A percentile compares a stretch with the other conserved stretches of the same genome.
phyloP scores from a whole-genome alignment of 2,888 invertebrate genomes.

The Agrochola lota region DNA sequence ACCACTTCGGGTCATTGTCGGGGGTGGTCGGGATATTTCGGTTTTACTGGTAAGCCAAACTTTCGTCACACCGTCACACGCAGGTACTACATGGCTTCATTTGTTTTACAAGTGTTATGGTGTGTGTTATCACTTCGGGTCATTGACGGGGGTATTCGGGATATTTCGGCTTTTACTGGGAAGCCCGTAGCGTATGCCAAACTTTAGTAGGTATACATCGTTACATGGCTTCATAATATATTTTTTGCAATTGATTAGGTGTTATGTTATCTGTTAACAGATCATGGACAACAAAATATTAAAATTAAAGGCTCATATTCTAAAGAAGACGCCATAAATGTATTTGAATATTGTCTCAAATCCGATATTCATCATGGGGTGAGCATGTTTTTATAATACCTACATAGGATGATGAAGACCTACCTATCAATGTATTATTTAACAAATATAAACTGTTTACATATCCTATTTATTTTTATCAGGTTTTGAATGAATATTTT shows the following conservation, averaged over 20 bases:
- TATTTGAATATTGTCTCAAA: background rate
- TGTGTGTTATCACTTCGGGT: conserved; percentile 25
- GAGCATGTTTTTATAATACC: background rate
- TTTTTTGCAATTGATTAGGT: no score
- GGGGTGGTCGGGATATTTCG: conserved; percentile 53
- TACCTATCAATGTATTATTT: background rate
- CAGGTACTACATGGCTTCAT: background rate
- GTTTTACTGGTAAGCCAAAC: conserved; percentile 13
- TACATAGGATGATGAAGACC: no score
- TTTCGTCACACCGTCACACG: background rate
- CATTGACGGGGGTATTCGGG: conserved; percentile 52
- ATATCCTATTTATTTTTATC: no score
- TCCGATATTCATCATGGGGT: background rate
- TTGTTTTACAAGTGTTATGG: background rate
- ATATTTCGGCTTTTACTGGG: conserved; percentile 39
- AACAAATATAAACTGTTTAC: background rate
- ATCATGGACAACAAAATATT: background rate
- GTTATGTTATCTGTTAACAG: background rate
- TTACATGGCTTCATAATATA: no score
- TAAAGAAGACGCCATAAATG: background rate
- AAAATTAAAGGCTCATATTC: background rate
- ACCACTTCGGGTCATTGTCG: conserved; percentile 51
- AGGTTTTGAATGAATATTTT: background rate
- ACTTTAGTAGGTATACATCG: no score
- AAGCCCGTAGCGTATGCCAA: background rate